Conservation (phyloP, 2,888 invertebrate species). For the Papilio gigon region DNA sequence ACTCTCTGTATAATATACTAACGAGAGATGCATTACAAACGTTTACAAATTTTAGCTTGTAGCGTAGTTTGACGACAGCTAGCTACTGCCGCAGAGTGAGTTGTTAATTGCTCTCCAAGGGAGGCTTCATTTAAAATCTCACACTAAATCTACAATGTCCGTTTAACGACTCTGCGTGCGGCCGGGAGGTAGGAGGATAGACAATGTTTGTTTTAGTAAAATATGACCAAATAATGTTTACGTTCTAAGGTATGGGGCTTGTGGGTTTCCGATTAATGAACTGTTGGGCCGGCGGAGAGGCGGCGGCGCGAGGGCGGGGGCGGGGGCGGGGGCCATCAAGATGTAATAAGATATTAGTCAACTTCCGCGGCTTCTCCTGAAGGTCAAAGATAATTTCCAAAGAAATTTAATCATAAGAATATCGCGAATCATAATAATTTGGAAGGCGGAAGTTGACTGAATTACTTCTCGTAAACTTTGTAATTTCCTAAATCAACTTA, state of each 20-base stretch:
- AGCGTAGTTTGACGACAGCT: no score
- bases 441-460: neutral
- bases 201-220: neutral
- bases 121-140: neutral
- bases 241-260: neutral
- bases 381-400: conserved; percentile 24
- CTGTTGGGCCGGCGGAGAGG: neutral
- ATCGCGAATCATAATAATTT: neutral
- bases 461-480: neutral
- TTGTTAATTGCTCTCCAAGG: neutral
- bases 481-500: neutral
- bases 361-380: conserved; percentile 15
- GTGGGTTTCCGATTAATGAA: conserved; percentile 14
- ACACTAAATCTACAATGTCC: no score
- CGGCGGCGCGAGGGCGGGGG: neutral
- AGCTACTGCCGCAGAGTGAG: no score
- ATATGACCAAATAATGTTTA: neutral
- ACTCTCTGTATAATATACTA: neutral
- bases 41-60: no score
- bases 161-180: no score
- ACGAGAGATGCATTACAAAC: neutral
- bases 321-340: neutral
- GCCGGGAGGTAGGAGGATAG: neutral
- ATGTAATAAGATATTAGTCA: conserved; percentile 11
- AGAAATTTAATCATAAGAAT: conserved; percentile 19